Conservation (phyloP, 2,888 invertebrate genomes). For the Tricholauxania praeusta region DNA sequence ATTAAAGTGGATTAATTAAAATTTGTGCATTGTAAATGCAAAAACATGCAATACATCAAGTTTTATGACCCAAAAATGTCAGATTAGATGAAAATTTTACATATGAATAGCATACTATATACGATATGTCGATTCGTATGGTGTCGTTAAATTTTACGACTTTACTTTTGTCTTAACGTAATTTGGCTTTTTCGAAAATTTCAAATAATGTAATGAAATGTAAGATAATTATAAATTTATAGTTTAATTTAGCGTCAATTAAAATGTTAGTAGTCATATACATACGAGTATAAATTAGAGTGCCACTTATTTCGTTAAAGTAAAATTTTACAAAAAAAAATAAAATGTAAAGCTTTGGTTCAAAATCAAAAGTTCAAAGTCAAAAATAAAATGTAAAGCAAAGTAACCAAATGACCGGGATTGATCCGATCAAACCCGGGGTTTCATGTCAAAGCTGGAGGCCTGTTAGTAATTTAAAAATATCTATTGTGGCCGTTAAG, state of each 20-base stretch:
- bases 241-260: slow-evolving; percentile 47
- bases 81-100: slow-evolving; percentile 5
- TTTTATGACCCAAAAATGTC: slow-evolving; percentile 12
- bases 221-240: slow-evolving; percentile 52
- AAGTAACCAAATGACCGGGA: no score
- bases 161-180: neutral
- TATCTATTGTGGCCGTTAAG: no score
- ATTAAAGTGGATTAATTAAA: slow-evolving; percentile 24
- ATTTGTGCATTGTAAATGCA: neutral
- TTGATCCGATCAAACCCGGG: no score
- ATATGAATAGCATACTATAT: neutral
- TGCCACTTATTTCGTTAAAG: no score
- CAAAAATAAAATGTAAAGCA: no score
- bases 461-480: no score
- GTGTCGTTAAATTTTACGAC: slow-evolving; percentile 16
- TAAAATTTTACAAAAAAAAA: no score
- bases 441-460: no score
- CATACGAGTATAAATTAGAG: no score
- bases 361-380: no score
- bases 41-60: slow-evolving; percentile 25
- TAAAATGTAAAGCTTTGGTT: no score
- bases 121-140: neutral
- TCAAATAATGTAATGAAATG: neutral
- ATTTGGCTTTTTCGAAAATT: no score
- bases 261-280: slow-evolving; percentile 24